Conservation (phyloP, 2,888 invertebrate species). For the Drosophila testacea region DNA sequence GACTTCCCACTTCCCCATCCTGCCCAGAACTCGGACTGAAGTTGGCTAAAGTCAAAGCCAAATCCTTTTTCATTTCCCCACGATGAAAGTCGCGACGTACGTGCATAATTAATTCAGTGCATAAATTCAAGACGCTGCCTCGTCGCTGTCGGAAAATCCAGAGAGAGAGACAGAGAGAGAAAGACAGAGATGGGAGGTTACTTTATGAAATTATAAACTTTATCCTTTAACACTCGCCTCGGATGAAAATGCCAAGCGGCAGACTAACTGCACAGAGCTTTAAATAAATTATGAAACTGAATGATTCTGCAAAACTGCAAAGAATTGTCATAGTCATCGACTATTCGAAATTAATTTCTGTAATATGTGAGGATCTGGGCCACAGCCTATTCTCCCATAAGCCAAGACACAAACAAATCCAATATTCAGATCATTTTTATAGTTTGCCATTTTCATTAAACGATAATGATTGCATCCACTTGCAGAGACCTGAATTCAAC, state of each 20-base stretch:
- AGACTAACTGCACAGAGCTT: constrained; percentile 48
- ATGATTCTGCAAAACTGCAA: constrained; percentile 12
- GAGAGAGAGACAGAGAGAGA: background rate
- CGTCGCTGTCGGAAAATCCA: constrained; percentile 1
- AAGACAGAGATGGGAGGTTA: constrained; percentile 17
- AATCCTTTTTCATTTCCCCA: constrained; percentile 36
- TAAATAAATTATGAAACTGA: constrained; percentile 67
- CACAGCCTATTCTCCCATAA: background rate
- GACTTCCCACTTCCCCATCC: background rate
- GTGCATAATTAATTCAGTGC: constrained; percentile 81
- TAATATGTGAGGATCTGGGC: background rate
- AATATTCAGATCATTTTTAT: constrained; percentile 26
- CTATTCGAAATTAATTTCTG: background rate
- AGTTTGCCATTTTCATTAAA: constrained; percentile 3
- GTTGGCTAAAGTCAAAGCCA: constrained; percentile 34
- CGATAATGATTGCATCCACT: background rate
- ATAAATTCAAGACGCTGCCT: constrained; percentile 75
- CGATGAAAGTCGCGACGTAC: constrained; percentile 54
- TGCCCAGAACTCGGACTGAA: constrained; percentile 33
- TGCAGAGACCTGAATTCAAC: too few species aligned
- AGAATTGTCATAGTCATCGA: background rate
- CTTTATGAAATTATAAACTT: constrained; percentile 79
- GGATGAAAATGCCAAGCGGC: constrained; percentile 54
- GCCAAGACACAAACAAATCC: constrained; percentile 1
- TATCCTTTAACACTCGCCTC: constrained; percentile 58